Percentiles rank a stretch among this genome's conserved stretches.
phyloP scores from a whole-genome alignment of 2,113 vertebrate species.

The Barbus barbus region DNA sequence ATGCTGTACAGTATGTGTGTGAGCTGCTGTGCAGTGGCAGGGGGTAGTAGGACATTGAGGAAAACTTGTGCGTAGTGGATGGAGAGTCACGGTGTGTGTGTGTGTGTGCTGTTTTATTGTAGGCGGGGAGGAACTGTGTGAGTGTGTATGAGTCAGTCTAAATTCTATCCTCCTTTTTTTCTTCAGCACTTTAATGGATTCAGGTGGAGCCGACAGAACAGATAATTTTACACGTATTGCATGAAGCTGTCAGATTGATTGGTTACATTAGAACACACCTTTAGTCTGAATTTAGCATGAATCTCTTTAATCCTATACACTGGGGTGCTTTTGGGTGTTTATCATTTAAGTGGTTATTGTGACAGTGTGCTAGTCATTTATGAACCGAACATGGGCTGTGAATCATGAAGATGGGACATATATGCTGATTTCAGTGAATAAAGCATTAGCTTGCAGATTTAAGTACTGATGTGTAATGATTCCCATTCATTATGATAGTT shows the following conservation, averaged over 20 bases:
- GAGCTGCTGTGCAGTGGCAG: conserved; percentile 24
- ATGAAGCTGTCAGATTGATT: conserved; percentile 32
- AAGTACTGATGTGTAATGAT: not conserved
- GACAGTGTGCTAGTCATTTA: not conserved
- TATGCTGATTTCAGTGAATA: conserved; percentile 13
- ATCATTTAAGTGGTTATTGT: not conserved
- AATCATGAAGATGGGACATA: not conserved
- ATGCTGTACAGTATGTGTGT: conserved; percentile 13
- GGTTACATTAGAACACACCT: not conserved
- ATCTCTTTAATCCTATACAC: not conserved
- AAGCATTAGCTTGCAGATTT: not conserved
- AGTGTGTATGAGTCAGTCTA: conserved; percentile 46
- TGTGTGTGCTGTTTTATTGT: conserved; percentile 21
- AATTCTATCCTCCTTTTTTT: conserved; percentile 33
- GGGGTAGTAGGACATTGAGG: conserved; percentile 28
- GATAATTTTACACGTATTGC: not conserved
- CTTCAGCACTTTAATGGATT: conserved; percentile 23
- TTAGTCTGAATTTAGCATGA: not conserved
- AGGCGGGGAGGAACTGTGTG: conserved; percentile 18
- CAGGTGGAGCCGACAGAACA: not conserved
- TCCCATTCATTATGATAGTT: not conserved
- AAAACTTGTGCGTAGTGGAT: conserved; percentile 17
- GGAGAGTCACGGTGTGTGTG: not conserved
- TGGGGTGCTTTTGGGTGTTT: not conserved
- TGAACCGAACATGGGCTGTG: not conserved